These are phyloP conservation scores for Gadus chalcogrammus DNA, from an alignment of 2,113 vertebrate species.

Conservation along the genomic window DNA sequence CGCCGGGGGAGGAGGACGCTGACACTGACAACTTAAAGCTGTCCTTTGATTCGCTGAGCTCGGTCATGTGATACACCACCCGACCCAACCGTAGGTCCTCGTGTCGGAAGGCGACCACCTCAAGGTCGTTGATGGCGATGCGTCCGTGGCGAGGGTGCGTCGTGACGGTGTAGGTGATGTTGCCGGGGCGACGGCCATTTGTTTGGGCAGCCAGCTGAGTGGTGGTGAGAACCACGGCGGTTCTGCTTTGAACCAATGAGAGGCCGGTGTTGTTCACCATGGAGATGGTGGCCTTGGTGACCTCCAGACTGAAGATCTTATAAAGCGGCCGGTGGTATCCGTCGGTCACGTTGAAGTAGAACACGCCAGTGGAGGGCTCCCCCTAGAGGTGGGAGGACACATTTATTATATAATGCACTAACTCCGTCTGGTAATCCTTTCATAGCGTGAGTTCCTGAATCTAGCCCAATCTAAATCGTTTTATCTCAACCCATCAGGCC, in stretches of 20 bases:
- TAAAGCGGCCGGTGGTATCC: conserved; percentile 82
- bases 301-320: conserved; percentile 82
- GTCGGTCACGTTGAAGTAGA: conserved; percentile 87
- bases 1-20: conserved; percentile 59
- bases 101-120: conserved; percentile 77
- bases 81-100: conserved; percentile 72
- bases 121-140: conserved; percentile 70
- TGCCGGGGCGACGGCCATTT: conserved; percentile 70
- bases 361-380: conserved; percentile 76
- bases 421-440: background rate
- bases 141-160: conserved; percentile 73
- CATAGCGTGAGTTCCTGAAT: background rate
- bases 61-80: conserved; percentile 79
- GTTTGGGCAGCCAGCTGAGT: conserved; percentile 79
- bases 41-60: conserved; percentile 76
- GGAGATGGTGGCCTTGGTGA: conserved; percentile 70
- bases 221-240: conserved; percentile 69
- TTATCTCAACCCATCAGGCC: too few relatives aligned
- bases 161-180: conserved; percentile 76
- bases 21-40: conserved; percentile 75
- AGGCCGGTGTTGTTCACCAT: conserved; percentile 81
- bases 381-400: conserved; percentile 50
- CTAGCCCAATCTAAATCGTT: background rate
- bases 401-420: background rate
- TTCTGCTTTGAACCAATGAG: conserved; percentile 78